Percentiles rank a stretch among this genome's conserved stretches.
Conservation (phyloP, 2,113 vertebrate genomes). For the Rhinolophus sinicus region DNA sequence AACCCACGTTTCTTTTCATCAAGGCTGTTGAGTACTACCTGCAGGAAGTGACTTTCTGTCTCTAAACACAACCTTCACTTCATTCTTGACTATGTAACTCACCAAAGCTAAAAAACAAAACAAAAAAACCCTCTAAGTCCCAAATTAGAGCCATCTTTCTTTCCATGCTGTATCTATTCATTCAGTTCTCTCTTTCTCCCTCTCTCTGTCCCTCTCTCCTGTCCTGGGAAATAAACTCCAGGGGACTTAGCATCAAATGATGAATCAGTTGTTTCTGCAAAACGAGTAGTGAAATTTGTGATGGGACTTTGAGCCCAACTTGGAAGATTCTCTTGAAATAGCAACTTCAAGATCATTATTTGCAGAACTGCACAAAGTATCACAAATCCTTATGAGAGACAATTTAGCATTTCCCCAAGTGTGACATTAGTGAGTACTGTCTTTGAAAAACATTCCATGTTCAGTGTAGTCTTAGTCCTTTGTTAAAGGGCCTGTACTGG, state of each 20-base stretch:
- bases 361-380: neutral
- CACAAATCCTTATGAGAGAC: neutral
- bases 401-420: conserved; percentile 15
- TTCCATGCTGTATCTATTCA: neutral
- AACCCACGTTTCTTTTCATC: neutral
- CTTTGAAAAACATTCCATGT: neutral
- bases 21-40: neutral
- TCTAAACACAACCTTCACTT: neutral
- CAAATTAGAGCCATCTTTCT: neutral
- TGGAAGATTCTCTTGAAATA: neutral
- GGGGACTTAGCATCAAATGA: conserved; percentile 34
- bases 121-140: neutral
- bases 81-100: neutral
- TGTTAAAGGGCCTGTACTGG: neutral
- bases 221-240: neutral
- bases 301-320: neutral
- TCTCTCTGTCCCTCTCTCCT: neutral
- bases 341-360: conserved; percentile 14
- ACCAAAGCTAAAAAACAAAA: neutral
- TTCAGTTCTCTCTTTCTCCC: neutral
- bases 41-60: neutral
- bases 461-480: neutral
- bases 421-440: neutral
- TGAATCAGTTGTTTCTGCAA: conserved; percentile 42
- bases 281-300: conserved; percentile 21